Conservation (phyloP, 2,797 vertebrate genomes). For the Vireo griseus region DNA sequence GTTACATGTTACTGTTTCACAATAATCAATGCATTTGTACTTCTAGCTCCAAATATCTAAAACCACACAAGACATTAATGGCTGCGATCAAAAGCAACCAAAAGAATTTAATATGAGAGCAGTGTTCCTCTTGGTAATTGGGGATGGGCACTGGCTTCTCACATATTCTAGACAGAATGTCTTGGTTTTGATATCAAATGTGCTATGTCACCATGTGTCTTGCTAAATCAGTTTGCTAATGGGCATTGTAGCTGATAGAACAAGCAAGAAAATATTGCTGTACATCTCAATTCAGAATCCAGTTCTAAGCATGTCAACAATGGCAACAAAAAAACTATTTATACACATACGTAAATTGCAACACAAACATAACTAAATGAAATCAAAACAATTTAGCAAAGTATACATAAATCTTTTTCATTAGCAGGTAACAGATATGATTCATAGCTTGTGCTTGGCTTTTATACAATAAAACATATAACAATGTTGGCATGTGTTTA, state of each 20-base stretch:
- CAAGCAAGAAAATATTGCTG: not conserved
- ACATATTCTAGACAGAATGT: not conserved
- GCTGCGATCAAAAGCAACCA: slow-evolving; percentile 31
- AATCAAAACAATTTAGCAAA: slow-evolving; percentile 11
- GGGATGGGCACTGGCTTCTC: not conserved
- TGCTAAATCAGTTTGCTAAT: slow-evolving; percentile 33
- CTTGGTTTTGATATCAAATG: not conserved
- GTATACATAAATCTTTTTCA: not conserved
- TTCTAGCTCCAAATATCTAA: slow-evolving; percentile 7
- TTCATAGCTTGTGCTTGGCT: not conserved
- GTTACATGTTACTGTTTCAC: slow-evolving; percentile 56
- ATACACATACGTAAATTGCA: not conserved
- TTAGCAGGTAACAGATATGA: not conserved
- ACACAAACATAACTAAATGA: not conserved
- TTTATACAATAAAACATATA: not conserved
- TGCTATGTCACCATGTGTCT: not conserved
- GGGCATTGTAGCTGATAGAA: not conserved
- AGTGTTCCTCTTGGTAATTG: not conserved
- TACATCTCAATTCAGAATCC: not conserved
- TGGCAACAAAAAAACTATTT: not conserved
- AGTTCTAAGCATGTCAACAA: not conserved
- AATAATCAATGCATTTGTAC: slow-evolving; percentile 54
- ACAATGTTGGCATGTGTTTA: not conserved
- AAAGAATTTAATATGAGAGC: not conserved
- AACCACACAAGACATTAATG: not conserved